Base-by-base conservation (phyloP, 2,113 vertebrate genomes). In the Nannospalax galili region DNA sequence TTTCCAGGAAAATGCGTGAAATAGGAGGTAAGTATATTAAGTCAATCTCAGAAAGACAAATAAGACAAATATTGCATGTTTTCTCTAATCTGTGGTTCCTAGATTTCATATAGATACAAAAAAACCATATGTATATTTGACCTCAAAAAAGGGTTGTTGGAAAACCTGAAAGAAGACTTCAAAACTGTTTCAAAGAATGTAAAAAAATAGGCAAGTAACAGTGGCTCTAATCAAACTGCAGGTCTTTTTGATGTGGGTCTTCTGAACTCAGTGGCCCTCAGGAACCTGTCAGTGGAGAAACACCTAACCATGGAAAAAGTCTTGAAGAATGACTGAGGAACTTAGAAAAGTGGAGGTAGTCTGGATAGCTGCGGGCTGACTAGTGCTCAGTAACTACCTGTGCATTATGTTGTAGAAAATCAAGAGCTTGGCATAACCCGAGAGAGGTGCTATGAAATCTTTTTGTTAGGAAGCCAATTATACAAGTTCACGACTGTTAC, bases 141-240 rank as follows among this genome's bases (percentile, higher is more conserved):
- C 24, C 15, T 32, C 60, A 82, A 82, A 82, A 26, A 22, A 20
- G 5, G 0, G 42, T 92, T 91, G 2, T 40, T 92, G 58, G 52
- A 30, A 75, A 90, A 56, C 80, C 35, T 12, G 82, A 67, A 92
- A 91, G 64, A 58, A 82, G 69, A 86, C 56, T 74, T 95, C 35
- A 60, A 32, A 30, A 64, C 28, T 30, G 3, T 88, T 92, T 86
- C 12, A 12, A 1, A 40, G 52, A 82, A 69, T 81, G 2, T 35
- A 73, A 78, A 86, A n/a, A n/a, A 26, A 79, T 14, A 48, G 77
- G 40, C 5, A 52, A 62, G 32, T 86, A 42, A 12, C 19, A 45
- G 35, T 67, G 40, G 64, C 32, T 65, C 28, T 24, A 1, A 1
- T 12, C 42, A 88, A 48, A 78, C 52, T 30, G 5, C 1, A 5